A percentile compares a stretch with the other conserved stretches of the same genome.
Conservation (phyloP, 1,140 invertebrate genomes). For the Acyrthosiphon pisum region DNA sequence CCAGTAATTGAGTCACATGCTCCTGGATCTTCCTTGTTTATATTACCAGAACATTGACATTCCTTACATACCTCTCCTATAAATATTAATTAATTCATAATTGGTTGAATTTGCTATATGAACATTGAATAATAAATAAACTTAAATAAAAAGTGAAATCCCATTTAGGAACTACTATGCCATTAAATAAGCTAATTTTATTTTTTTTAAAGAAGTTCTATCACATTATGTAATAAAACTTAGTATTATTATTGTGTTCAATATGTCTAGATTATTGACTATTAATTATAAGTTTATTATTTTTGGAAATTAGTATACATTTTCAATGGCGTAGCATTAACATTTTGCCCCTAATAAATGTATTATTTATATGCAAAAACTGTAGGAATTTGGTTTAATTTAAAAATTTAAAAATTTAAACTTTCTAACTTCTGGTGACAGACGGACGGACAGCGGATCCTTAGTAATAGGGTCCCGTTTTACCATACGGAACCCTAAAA, state of each 20-base stretch:
- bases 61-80: constrained; percentile 81
- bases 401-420: too few species aligned
- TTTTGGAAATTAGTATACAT: neutral
- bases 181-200: neutral
- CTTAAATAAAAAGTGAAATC: neutral
- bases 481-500: too few species aligned
- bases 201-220: neutral
- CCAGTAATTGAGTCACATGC: constrained; percentile 91
- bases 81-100: constrained; percentile 45
- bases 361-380: too few species aligned
- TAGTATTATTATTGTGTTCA: too few species aligned
- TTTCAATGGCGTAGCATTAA: too few species aligned
- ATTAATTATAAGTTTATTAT: neutral
- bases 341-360: too few species aligned
- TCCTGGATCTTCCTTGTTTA: constrained; percentile 78
- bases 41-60: constrained; percentile 93
- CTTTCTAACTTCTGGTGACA: too few species aligned
- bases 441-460: too few species aligned
- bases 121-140: neutral
- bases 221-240: neutral
- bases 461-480: too few species aligned
- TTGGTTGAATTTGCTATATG: neutral
- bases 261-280: too few species aligned
- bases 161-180: neutral
- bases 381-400: too few species aligned